phyloP scores from a whole-genome alignment of 2,797 vertebrate species.

The Enteromius unitaeniatus region DNA sequence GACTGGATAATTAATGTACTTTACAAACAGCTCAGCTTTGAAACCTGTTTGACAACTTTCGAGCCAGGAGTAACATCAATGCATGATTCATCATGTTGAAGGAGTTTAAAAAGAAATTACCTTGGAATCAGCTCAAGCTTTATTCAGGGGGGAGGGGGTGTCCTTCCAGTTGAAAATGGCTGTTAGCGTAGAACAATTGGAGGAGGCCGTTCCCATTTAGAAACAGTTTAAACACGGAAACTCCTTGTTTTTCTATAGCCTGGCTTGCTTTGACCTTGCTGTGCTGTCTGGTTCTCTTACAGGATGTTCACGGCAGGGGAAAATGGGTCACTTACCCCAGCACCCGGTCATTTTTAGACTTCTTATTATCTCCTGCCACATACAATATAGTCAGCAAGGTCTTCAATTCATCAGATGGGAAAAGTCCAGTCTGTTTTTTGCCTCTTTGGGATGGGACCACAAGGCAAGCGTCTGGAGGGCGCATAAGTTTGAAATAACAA shows the following conservation, averaged over 20 bases:
- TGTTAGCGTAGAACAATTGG: constrained; percentile 72
- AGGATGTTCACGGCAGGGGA: constrained; percentile 55
- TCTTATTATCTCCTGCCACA: not conserved
- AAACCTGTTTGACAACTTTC: constrained; percentile 52
- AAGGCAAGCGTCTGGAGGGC: too few relatives aligned
- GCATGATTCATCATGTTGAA: constrained; percentile 51
- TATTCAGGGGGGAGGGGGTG: constrained; percentile 21
- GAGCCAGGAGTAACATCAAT: constrained; percentile 17
- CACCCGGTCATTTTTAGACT: constrained; percentile 6
- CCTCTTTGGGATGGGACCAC: too few relatives aligned
- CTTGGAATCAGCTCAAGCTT: constrained; percentile 37
- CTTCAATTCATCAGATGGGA: not conserved
- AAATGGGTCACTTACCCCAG: constrained; percentile 8
- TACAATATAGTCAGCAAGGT: not conserved
- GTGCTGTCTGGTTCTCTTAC: constrained; percentile 52
- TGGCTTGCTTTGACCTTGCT: constrained; percentile 55
- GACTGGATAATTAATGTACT: not conserved
- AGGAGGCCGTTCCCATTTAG: constrained; percentile 69
- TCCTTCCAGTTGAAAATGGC: constrained; percentile 55
- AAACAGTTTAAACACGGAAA: constrained; percentile 75
- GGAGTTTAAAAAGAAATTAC: constrained; percentile 29
- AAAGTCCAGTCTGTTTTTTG: too few relatives aligned
- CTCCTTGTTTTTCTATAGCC: constrained; percentile 58
- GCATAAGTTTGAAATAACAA: too few relatives aligned
- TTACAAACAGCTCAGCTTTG: constrained; percentile 17